A percentile compares a stretch with the other conserved stretches of the same genome.
Conservation (phyloP, 2,797 vertebrate genomes). For the Takifugu ocellatus region DNA sequence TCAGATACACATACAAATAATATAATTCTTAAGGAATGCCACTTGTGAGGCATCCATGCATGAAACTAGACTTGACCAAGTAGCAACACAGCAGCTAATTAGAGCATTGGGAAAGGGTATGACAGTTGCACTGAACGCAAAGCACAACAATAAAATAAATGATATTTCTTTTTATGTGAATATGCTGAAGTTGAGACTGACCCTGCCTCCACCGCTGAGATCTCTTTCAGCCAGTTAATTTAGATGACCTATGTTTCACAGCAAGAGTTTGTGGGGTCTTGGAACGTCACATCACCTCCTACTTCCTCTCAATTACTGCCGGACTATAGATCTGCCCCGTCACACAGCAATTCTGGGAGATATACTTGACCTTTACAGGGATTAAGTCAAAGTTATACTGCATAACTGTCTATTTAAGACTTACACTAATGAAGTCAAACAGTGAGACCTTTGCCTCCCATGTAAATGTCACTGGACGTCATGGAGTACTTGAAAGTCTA, state of each 20-base stretch:
- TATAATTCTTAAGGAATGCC: too few relatives aligned
- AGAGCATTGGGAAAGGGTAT: too few relatives aligned
- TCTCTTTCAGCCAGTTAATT: neutral
- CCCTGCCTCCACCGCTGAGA: too few relatives aligned
- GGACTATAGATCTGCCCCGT: slow-evolving; percentile 17
- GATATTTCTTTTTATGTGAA: too few relatives aligned
- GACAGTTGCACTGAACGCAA: too few relatives aligned
- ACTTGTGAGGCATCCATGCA: too few relatives aligned
- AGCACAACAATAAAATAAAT: too few relatives aligned
- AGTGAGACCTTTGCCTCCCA: slow-evolving; percentile 50
- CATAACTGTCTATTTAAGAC: slow-evolving; percentile 46
- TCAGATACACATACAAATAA: too few relatives aligned
- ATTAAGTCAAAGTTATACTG: slow-evolving; percentile 47
- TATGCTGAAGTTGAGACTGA: too few relatives aligned
- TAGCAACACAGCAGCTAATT: too few relatives aligned
- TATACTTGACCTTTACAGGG: slow-evolving; percentile 63
- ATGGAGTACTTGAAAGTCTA: slow-evolving; percentile 37
- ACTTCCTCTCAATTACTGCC: slow-evolving; percentile 23
- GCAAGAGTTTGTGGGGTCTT: neutral
- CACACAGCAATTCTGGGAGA: slow-evolving; percentile 52
- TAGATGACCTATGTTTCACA: neutral
- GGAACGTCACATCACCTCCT: slow-evolving; percentile 1
- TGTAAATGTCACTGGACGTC: slow-evolving; percentile 63
- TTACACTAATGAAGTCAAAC: slow-evolving; percentile 64
- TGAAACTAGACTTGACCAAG: too few relatives aligned